Conservation (phyloP, 2,888 invertebrate species). For the Sphinx pinastri region DNA sequence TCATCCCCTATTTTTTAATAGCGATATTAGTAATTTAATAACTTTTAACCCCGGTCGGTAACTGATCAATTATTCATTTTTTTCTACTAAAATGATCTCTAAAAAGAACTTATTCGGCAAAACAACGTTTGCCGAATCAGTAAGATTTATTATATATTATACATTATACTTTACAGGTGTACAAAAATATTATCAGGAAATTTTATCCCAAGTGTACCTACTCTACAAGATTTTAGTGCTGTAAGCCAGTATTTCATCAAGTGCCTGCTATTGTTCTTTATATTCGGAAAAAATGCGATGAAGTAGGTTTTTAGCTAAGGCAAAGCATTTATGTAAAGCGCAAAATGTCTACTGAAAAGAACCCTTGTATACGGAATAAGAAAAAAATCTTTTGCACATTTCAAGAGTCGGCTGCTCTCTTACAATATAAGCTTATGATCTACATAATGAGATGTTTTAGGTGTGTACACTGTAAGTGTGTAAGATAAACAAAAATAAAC, state of each 20-base stretch:
- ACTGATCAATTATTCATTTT: too few relatives aligned
- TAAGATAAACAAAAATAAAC: not conserved
- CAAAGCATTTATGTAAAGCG: slow-evolving; percentile 14
- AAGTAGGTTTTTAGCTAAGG: slow-evolving; percentile 4
- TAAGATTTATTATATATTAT: not conserved
- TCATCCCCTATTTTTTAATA: too few relatives aligned
- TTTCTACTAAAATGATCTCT: too few relatives aligned
- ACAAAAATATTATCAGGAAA: not conserved
- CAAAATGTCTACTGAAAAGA: slow-evolving; percentile 13
- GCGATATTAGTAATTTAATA: too few relatives aligned
- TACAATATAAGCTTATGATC: slow-evolving; percentile 2
- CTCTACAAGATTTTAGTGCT: too few relatives aligned
- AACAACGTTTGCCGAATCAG: too few relatives aligned
- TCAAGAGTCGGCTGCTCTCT: slow-evolving; percentile 20
- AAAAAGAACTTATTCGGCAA: too few relatives aligned
- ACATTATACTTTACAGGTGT: not conserved
- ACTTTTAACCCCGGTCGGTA: too few relatives aligned
- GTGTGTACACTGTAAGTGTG: not conserved
- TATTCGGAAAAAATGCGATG: not conserved
- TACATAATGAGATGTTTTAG: slow-evolving; percentile 1
- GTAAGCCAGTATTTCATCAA: not conserved
- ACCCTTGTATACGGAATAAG: slow-evolving; percentile 14
- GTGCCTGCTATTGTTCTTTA: not conserved
- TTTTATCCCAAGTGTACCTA: not conserved
- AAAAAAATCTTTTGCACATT: slow-evolving; percentile 16